Percentiles rank a stretch among this genome's conserved stretches.
These are phyloP conservation scores for Sialia sialis DNA, from an alignment of 2,113 vertebrate genomes.

Conservation along the genomic window DNA sequence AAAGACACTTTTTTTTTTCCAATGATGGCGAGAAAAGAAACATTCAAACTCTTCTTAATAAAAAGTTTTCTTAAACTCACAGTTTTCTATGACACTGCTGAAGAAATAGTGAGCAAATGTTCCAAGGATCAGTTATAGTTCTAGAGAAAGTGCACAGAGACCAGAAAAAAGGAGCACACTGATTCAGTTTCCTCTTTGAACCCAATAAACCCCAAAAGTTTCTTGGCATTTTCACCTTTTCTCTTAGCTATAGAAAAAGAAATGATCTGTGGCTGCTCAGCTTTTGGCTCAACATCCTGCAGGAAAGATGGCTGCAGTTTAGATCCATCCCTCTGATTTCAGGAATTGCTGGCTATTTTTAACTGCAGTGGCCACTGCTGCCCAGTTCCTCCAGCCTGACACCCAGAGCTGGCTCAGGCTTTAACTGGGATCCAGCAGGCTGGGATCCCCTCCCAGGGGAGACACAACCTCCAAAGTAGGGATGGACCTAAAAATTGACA, in stretches of 20 bases:
- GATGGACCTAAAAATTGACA: fast-evolving
- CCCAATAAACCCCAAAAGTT: neutral
- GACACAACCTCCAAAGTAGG: neutral
- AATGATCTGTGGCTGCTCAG: neutral
- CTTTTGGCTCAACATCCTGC: neutral
- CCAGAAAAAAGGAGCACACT: neutral
- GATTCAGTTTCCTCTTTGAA: neutral
- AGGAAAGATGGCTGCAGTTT: neutral
- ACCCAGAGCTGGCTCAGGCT: neutral
- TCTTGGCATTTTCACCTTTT: neutral
- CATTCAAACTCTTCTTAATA: neutral
- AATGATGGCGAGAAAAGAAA: neutral
- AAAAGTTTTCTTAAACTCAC: neutral
- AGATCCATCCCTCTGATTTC: neutral
- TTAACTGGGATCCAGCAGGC: neutral
- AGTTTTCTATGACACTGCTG: neutral
- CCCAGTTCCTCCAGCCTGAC: neutral
- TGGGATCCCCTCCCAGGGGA: neutral
- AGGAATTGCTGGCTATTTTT: neutral
- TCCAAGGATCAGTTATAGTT: neutral
- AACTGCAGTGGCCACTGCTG: neutral
- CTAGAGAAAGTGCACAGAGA: neutral
- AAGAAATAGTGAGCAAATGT: neutral
- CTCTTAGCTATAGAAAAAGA: neutral
- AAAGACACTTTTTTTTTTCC: neutral